These are phyloP conservation scores for Montifringilla adamsi DNA, from an alignment of 2,113 vertebrate genomes.

Conservation along the genomic window DNA sequence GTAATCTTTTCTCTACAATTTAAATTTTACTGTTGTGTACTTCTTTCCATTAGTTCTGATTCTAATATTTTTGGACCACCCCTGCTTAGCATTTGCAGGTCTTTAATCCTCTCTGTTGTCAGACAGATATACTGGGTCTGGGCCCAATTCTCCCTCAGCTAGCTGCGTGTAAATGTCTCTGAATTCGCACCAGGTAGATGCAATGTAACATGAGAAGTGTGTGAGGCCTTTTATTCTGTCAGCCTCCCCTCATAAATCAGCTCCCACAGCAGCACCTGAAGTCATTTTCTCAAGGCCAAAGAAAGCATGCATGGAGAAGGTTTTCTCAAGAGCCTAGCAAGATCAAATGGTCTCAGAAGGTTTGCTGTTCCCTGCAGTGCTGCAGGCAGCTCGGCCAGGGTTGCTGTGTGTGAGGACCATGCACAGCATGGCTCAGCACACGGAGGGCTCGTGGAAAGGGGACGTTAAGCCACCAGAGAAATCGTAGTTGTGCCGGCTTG, in stretches of 20 bases:
- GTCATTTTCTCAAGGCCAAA: conserved; percentile 34
- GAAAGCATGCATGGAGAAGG: conserved; percentile 21
- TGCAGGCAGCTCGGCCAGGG: neutral
- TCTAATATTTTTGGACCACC: conserved; percentile 14
- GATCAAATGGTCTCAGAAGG: conserved; percentile 10
- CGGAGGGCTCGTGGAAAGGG: neutral
- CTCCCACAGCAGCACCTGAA: conserved; percentile 45
- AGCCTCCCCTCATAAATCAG: conserved; percentile 54
- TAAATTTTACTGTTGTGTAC: neutral
- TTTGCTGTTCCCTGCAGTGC: neutral
- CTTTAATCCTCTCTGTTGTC: conserved; percentile 30
- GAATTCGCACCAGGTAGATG: conserved; percentile 35
- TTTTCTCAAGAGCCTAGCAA: neutral
- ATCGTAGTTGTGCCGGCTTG: neutral
- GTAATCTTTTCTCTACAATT: neutral
- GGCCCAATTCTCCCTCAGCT: neutral
- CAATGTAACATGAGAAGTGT: conserved; percentile 40
- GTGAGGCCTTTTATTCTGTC: conserved; percentile 47
- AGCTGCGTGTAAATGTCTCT: neutral
- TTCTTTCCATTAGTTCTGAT: conserved; percentile 6
- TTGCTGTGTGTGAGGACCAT: neutral
- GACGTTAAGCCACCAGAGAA: neutral
- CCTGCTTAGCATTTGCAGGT: neutral
- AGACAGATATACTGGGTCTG: conserved; percentile 12
- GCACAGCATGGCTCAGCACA: neutral